Conservation (phyloP, 2,888 invertebrate species). For the Spatulosminthurus flaviceps region DNA sequence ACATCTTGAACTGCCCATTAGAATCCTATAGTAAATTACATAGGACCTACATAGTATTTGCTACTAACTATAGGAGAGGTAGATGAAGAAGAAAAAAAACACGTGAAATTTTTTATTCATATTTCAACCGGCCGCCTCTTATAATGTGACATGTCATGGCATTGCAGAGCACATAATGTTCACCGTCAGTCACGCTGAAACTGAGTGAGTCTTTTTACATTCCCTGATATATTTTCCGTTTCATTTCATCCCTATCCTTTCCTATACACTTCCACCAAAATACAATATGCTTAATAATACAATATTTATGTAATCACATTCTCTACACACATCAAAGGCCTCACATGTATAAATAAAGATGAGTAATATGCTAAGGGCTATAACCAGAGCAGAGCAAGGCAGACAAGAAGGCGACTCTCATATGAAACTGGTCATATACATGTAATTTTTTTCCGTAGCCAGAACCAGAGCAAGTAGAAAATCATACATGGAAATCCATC, state of each 20-base stretch:
- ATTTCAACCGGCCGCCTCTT: conserved; percentile 34
- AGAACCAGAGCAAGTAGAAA: conserved; percentile 15
- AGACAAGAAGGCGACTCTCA: not conserved
- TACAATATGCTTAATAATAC: not conserved
- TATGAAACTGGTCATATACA: not conserved
- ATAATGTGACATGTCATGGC: conserved; percentile 44
- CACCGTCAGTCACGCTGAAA: conserved; percentile 45
- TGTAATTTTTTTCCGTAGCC: not conserved
- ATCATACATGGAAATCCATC: conserved; percentile 37
- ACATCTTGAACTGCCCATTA: not conserved
- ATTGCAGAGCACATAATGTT: conserved; percentile 36
- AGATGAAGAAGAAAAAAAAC: not conserved
- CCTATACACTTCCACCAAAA: not conserved
- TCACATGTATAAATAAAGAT: not conserved
- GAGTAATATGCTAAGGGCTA: not conserved
- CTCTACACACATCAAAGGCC: no score
- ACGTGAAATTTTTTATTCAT: conserved; percentile 27
- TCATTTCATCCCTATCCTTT: conserved; percentile 35
- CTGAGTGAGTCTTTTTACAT: conserved; percentile 32
- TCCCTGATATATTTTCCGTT: conserved; percentile 25
- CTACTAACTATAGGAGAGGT: no score
- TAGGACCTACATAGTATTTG: no score
- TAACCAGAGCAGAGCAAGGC: not conserved
- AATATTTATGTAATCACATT: not conserved
- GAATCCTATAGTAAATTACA: no score